phyloP scores from a whole-genome alignment of 2,888 invertebrate genomes.

The Drosophila cognata region DNA sequence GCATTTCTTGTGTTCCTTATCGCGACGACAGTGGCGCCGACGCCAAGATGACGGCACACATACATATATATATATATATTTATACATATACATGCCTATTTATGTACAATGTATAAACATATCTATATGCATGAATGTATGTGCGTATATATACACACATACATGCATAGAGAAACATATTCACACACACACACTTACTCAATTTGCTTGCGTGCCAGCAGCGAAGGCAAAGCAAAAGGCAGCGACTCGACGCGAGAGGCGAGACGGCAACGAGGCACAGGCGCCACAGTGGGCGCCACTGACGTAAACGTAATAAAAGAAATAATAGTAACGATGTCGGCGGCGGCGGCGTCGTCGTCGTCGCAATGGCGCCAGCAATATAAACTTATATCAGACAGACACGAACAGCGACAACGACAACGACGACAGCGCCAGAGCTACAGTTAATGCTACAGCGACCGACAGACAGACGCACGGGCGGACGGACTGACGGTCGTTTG shows the following conservation, averaged over 20 bases:
- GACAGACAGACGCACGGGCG: constrained; percentile 51
- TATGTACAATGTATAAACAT: constrained; percentile 2
- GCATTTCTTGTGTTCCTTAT: constrained; percentile 78
- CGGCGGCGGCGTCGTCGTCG: constrained; percentile 79
- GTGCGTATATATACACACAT: constrained; percentile 19
- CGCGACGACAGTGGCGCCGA: constrained; percentile 77
- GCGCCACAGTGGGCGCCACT: constrained; percentile 85
- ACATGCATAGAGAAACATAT: constrained; percentile 35
- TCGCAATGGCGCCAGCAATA: constrained; percentile 84
- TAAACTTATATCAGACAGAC: constrained; percentile 81
- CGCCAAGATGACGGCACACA: constrained; percentile 74
- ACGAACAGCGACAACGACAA: constrained; percentile 48
- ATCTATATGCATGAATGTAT: constrained; percentile 14
- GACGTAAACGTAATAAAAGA: constrained; percentile 85
- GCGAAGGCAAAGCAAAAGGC: constrained; percentile 59
- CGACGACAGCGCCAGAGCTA: constrained; percentile 48
- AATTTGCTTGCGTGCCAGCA: constrained; percentile 72
- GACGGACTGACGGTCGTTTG: constrained; percentile 46
- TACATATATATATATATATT: constrained; percentile 26
- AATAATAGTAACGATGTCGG: constrained; percentile 83
- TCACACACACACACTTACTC: constrained; percentile 25
- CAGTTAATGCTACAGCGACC: constrained; percentile 39
- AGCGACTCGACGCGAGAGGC: constrained; percentile 29
- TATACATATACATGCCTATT: constrained; percentile 15
- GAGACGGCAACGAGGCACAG: constrained; percentile 64